Conservation (phyloP, 1,140 invertebrate species). For the Panagrolaimus sp. region DNA sequence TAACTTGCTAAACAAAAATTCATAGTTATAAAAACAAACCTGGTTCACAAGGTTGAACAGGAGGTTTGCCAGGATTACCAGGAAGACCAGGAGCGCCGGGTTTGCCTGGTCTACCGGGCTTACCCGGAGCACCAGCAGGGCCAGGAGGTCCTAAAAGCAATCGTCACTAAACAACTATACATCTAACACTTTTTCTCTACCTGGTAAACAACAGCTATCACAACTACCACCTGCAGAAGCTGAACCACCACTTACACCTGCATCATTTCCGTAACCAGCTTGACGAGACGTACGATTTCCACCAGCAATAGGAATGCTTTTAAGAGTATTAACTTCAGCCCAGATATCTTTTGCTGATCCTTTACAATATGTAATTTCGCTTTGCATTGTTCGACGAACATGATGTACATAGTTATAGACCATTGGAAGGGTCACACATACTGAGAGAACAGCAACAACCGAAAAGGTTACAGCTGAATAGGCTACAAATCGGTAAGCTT, state of each 20-base stretch:
- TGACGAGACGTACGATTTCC: slow-evolving; percentile 52
- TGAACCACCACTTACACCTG: slow-evolving; percentile 29
- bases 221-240: slow-evolving; percentile 33
- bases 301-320: slow-evolving; percentile 44
- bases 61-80: slow-evolving; percentile 40
- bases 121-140: slow-evolving; percentile 39
- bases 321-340: slow-evolving; percentile 54
- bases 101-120: slow-evolving; percentile 25
- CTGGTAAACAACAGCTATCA: slow-evolving; percentile 41
- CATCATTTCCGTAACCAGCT: slow-evolving; percentile 37
- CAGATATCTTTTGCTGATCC: slow-evolving; percentile 58
- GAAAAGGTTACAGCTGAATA: slow-evolving; percentile 49
- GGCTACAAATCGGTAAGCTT: slow-evolving; percentile 46
- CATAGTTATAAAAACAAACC: not conserved
- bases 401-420: slow-evolving; percentile 53
- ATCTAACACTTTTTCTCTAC: not conserved
- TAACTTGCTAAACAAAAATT: not conserved
- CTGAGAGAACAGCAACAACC: slow-evolving; percentile 46
- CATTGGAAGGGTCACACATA: slow-evolving; percentile 51
- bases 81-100: slow-evolving; percentile 33
- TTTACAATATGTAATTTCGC: slow-evolving; percentile 52
- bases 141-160: slow-evolving; percentile 25
- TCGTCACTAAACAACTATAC: too few relatives aligned
- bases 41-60: slow-evolving; percentile 31
- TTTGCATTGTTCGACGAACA: slow-evolving; percentile 44